These are phyloP conservation scores for Drosophila nannoptera DNA, from an alignment of 1,140 invertebrate genomes.

Conservation along the genomic window DNA sequence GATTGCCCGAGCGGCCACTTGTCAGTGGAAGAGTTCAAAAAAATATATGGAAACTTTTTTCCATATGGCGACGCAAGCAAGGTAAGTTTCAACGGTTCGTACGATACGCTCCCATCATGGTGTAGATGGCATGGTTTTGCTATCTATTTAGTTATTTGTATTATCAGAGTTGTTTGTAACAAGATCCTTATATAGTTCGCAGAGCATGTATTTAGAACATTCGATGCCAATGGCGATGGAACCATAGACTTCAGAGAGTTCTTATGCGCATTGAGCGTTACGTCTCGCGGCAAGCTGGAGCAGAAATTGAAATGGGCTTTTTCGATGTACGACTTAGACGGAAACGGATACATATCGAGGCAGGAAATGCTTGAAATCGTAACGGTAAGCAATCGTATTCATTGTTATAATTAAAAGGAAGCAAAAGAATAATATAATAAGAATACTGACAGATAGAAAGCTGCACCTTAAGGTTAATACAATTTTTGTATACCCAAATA, in stretches of 20 bases:
- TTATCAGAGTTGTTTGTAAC: background rate
- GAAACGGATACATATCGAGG: constrained; percentile 95
- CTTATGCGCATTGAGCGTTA: constrained; percentile 96
- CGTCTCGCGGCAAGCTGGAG: constrained; percentile 96
- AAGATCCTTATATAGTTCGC: constrained; percentile 85
- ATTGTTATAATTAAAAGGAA: no score
- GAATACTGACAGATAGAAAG: no score
- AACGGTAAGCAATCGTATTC: constrained; percentile 84
- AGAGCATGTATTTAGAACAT: constrained; percentile 98
- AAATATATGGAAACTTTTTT: constrained; percentile 99
- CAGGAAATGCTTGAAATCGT: constrained; percentile 98
- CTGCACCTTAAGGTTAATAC: no score
- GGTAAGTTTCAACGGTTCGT: constrained; percentile 80
- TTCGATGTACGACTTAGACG: constrained; percentile 97
- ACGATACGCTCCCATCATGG: no score
- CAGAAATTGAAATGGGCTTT: constrained; percentile 99
- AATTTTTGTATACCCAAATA: no score
- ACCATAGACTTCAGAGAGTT: constrained; percentile 99
- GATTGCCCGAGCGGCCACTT: constrained; percentile 97
- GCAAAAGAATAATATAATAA: no score
- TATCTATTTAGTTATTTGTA: background rate
- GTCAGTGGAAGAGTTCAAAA: constrained; percentile 98
- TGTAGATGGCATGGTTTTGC: no score
- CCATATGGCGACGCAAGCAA: constrained; percentile 99
- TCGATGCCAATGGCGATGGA: constrained; percentile 98